Base-by-base conservation (phyloP, 2,888 invertebrate genomes). In the Buathra laborator region DNA sequence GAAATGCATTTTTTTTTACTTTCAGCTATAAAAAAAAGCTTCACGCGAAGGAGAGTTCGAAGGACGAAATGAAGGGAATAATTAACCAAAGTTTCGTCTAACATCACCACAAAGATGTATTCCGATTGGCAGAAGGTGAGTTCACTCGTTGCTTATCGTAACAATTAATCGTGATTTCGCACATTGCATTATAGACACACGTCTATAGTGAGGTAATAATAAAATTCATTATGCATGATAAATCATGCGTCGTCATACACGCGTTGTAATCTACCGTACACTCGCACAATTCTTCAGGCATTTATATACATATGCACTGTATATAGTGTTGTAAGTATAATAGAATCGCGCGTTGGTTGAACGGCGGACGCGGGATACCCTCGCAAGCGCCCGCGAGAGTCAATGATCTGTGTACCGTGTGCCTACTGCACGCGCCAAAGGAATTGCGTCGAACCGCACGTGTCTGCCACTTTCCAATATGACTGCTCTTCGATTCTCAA, bases 51-150 rank as follows among this genome's bases (percentile, higher is more conserved):
- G 32, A 68, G 70, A 10, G 46, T 51, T 64, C 78, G 32, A 19
- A 62, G 71, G 51, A 66, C 48, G 53, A 66, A 79, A 85, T 85
- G 85, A 85, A 72, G 79, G 79, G 71, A 76, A 72, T 24, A 62
- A 82, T 83, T 82, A n/a, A 64, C 71, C 81, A 85, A 82, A 78
- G 62, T 71, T 48, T 72, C 84, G 68, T 74, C 74, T 79, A 83
- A 82, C 82, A 56, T 70, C 70, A 12, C 51, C 64, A 6, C 16
- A 74, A 90, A 90, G 83, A 93, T 93, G 93, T 90, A 92, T 89
- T 86, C 88, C 88, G 93, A 93, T 87, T 93, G 93, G 93, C 92
- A 92, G 76, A 93, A 91, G 93, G 93, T 93, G 75, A 93, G 89
- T 77, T 62, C 9, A 24, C 37, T 37, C 37, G 37, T 37, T 1